Base-by-base conservation (phyloP, 1,140 invertebrate species). In the Thaumetopoea pityocampa region DNA sequence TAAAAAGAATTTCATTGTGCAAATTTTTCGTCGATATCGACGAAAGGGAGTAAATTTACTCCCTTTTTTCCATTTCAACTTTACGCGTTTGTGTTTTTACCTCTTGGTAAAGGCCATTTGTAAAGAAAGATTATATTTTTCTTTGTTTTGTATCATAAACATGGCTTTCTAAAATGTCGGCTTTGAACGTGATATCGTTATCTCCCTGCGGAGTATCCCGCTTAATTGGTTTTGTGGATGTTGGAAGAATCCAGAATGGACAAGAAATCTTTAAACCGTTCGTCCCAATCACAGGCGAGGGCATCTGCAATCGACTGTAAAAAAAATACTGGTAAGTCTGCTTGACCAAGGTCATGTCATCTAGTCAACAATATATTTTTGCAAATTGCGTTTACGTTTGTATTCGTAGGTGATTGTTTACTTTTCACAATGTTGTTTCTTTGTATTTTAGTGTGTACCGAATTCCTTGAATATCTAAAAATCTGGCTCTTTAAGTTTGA, bases 141-240 rank as follows among this genome's bases (percentile, higher is more conserved):
- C 78, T 82, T 83, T 80, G 73, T 85, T 74, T 76, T 69, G 70
- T 74, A 79, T 79, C 67, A 85, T 86, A 91, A 91, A 91, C 89
- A 93, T 93, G 92, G 91, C 90, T 91, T 92, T 89, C 88, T 93
- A 91, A 92, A 88, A 92, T 92, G 91, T 91, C 88, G 89, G 83
- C 83, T 72, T 76, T 89, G 87, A 89, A 88, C 79, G 82, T 87
- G 85, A 69, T 71, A 77, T 85, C 85, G 72, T 83, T 87, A 86
- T 89, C 91, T 91, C 90, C 90, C 86, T 86, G 87, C 87, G 91
- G 90, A 91, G 90, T 69, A 55, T 63, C 73, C 76, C 77, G 76
- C 80, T 74, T 52, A 66, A 46, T 55, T 65, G 52, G 35, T 61
- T 48, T 67, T 69, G 65, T 81, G 67, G 64, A 81, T 84, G 77